A percentile compares a stretch with the other conserved stretches of the same genome.
phyloP scores from a whole-genome alignment of 2,113 vertebrate genomes.

The Gadus chalcogrammus region DNA sequence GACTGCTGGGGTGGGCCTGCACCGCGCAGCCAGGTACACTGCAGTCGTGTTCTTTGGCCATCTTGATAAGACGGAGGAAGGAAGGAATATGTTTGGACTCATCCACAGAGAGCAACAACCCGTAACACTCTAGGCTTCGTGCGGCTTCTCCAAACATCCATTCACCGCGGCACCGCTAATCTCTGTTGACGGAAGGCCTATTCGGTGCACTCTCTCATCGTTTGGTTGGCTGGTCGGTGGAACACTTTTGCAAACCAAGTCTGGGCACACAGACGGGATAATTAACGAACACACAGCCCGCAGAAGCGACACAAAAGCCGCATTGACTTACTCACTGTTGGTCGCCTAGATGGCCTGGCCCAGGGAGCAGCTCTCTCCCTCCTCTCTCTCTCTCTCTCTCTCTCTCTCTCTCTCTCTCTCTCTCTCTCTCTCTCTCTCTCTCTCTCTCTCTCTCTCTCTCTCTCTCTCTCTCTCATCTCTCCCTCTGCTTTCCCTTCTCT shows the following conservation, averaged over 20 bases:
- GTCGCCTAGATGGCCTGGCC: constrained; percentile 59
- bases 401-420: too few relatives aligned
- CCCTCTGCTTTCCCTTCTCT: too few relatives aligned
- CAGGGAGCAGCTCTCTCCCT: constrained; percentile 37
- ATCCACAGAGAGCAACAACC: constrained; percentile 3
- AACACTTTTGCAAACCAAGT: constrained; percentile 57
- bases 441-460: fast-evolving
- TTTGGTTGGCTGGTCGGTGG: constrained; percentile 38
- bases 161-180: constrained; percentile 44
- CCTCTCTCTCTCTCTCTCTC: constrained; percentile 31
- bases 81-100: not conserved
- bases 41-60: too few relatives aligned
- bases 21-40: too few relatives aligned
- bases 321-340: constrained; percentile 81
- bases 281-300: constrained; percentile 75
- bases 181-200: constrained; percentile 51
- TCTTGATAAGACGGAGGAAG: constrained; percentile 23
- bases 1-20: too few relatives aligned
- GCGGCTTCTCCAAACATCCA: constrained; percentile 47
- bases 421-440: too few relatives aligned
- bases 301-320: constrained; percentile 72
- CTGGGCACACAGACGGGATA: constrained; percentile 67
- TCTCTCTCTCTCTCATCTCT: too few relatives aligned
- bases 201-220: constrained; percentile 62
- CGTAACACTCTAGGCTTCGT: not conserved